These are phyloP conservation scores for Cyphomyrus discorhynchus DNA, from an alignment of 2,113 vertebrate species.

Conservation along the genomic window DNA sequence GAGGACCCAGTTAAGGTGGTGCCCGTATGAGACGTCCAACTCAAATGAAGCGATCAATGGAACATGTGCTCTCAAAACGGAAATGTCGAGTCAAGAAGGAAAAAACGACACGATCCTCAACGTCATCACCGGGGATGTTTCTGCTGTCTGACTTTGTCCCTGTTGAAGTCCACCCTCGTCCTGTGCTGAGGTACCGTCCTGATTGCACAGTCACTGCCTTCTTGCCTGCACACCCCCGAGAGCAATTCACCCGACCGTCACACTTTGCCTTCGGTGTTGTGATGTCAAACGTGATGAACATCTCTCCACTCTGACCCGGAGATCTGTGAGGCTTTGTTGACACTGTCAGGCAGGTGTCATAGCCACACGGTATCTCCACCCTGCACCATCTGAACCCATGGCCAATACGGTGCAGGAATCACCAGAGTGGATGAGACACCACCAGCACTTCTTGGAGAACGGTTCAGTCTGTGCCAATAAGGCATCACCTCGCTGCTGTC, in stretches of 20 bases:
- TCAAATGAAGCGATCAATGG: constrained; percentile 21
- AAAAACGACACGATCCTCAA: constrained; percentile 28
- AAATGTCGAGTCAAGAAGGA: constrained; percentile 27
- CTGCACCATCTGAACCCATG: neutral
- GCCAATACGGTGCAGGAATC: neutral
- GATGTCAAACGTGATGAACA: constrained; percentile 38
- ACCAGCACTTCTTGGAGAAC: neutral
- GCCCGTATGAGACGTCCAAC: neutral
- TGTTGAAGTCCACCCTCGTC: constrained; percentile 33
- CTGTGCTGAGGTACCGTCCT: constrained; percentile 41
- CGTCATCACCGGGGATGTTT: constrained; percentile 40
- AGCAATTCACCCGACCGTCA: constrained; percentile 40
- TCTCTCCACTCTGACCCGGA: neutral
- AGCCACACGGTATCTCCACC: neutral
- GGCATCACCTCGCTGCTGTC: neutral
- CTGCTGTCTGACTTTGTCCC: constrained; percentile 51
- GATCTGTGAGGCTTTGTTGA: neutral
- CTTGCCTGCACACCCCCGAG: constrained; percentile 35
- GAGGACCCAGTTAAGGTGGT: constrained; percentile 38
- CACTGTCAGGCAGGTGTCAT: neutral
- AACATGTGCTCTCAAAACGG: constrained; percentile 10
- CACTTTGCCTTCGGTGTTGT: constrained; percentile 32
- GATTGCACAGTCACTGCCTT: constrained; percentile 31
- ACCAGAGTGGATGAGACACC: neutral
- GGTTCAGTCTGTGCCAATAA: neutral